Evolutionary conservation across 37 sponge, comb jelly and placozoan species (phyloP).

Genomic region (Cliona cf. orientalis): DNA sequence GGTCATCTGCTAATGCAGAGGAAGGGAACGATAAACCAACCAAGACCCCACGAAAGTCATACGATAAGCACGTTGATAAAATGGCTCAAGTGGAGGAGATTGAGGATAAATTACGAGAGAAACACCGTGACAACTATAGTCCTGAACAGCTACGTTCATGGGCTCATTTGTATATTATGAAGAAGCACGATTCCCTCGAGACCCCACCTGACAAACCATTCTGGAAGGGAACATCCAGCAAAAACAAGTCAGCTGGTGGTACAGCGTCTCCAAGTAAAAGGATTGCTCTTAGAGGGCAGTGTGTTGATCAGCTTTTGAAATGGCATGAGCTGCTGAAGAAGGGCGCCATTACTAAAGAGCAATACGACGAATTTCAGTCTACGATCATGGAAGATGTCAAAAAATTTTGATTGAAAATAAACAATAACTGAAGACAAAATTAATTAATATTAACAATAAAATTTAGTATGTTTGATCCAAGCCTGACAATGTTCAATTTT

Average conservation of each 20-base stretch:
- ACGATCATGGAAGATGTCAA: slow-evolving; percentile 20
- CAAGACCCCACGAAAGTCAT: too few species aligned
- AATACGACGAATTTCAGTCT: slow-evolving; percentile 19
- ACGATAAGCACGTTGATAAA: slow-evolving; percentile 22
- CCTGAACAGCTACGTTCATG: slow-evolving; percentile 11
- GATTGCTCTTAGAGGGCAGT: slow-evolving; percentile 15
- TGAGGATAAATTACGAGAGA: slow-evolving; percentile 3
- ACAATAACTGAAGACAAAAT: neutral
- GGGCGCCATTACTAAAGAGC: slow-evolving; percentile 5
- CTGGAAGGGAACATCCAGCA: too few species aligned
- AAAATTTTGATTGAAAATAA: too few species aligned
- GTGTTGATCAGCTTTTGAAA: slow-evolving; percentile 15
- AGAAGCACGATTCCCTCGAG: slow-evolving; percentile 2
- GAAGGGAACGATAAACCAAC: too few species aligned
- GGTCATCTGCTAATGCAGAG: too few species aligned
- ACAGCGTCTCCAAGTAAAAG: slow-evolving; percentile 21
- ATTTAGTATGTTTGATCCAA: too few species aligned
- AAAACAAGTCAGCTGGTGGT: neutral
- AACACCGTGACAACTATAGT: slow-evolving; percentile 4
- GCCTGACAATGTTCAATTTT: too few species aligned
- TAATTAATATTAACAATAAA: too few species aligned
- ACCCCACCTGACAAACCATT: too few species aligned
- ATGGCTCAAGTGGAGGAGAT: slow-evolving; percentile 20
- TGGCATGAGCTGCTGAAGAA: slow-evolving; percentile 12
- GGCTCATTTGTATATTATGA: slow-evolving; percentile 21